Conservation (phyloP, 2,888 invertebrate species). For the Tryphoninae sp. region DNA sequence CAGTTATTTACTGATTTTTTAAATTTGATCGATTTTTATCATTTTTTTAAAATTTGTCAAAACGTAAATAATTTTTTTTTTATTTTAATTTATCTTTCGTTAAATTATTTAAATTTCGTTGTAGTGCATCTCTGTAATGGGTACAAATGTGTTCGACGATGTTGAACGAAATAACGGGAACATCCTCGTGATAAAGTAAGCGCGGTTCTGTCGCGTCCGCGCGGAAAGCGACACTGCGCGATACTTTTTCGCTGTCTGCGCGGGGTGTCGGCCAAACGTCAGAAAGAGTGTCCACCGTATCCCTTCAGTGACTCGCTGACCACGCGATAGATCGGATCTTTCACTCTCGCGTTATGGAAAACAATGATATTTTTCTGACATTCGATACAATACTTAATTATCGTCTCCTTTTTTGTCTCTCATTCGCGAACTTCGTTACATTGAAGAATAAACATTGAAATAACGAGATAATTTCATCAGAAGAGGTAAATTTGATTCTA, state of each 20-base stretch:
- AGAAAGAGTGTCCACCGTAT: conserved; percentile 50
- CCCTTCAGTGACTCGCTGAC: conserved; percentile 61
- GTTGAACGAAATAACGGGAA: conserved; percentile 34
- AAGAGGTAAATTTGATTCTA: neutral
- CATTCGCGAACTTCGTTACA: neutral
- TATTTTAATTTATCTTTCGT: too few relatives aligned
- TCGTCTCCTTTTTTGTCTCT: neutral
- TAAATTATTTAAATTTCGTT: too few relatives aligned
- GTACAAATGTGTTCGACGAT: neutral
- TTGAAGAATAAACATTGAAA: neutral
- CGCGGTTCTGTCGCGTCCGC: conserved; percentile 55
- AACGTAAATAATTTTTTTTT: too few relatives aligned
- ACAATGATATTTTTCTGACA: conserved; percentile 22
- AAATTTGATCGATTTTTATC: too few relatives aligned
- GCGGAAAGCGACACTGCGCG: conserved; percentile 52
- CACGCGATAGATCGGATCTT: conserved; percentile 59
- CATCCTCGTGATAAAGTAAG: conserved; percentile 29
- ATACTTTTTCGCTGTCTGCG: conserved; percentile 26
- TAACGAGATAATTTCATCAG: conserved; percentile 10
- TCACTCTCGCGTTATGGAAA: conserved; percentile 35
- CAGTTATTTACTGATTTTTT: neutral
- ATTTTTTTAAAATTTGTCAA: too few relatives aligned
- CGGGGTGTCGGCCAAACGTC: conserved; percentile 30
- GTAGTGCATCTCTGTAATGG: neutral
- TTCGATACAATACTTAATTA: neutral